Conservation (phyloP, 2,888 invertebrate species). For the Heliconius erato region DNA sequence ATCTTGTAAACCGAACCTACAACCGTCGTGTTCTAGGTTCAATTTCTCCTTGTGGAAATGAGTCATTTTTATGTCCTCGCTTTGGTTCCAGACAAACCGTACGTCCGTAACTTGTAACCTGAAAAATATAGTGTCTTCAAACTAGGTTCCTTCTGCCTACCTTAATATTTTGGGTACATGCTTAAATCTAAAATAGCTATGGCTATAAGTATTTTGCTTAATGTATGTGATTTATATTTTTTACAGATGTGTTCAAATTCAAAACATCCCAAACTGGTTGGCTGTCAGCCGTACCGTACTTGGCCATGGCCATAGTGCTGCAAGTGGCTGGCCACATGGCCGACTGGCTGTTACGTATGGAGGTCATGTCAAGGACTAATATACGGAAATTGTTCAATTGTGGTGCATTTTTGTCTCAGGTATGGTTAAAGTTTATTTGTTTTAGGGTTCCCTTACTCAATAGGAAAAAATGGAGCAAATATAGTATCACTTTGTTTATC, state of each 20-base stretch:
- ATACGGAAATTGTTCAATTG: conserved; percentile 86
- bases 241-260: conserved; percentile 89
- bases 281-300: conserved; percentile 94
- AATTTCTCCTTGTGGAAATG: too few relatives aligned
- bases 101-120: too few relatives aligned
- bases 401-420: conserved; percentile 80
- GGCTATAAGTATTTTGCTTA: neutral
- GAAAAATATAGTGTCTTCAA: too few relatives aligned
- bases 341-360: conserved; percentile 90
- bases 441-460: neutral
- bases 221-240: conserved; percentile 42
- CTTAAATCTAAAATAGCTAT: too few relatives aligned
- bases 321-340: conserved; percentile 91
- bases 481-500: too few relatives aligned
- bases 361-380: conserved; percentile 89
- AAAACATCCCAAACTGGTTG: conserved; percentile 92
- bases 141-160: too few relatives aligned
- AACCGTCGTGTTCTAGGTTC: too few relatives aligned
- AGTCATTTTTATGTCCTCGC: too few relatives aligned
- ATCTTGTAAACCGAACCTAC: too few relatives aligned
- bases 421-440: conserved; percentile 47
- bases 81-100: too few relatives aligned
- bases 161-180: too few relatives aligned
- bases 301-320: conserved; percentile 93
- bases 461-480: too few relatives aligned